Conservation (phyloP, 2,113 vertebrate genomes). For the Scalopus aquaticus region DNA sequence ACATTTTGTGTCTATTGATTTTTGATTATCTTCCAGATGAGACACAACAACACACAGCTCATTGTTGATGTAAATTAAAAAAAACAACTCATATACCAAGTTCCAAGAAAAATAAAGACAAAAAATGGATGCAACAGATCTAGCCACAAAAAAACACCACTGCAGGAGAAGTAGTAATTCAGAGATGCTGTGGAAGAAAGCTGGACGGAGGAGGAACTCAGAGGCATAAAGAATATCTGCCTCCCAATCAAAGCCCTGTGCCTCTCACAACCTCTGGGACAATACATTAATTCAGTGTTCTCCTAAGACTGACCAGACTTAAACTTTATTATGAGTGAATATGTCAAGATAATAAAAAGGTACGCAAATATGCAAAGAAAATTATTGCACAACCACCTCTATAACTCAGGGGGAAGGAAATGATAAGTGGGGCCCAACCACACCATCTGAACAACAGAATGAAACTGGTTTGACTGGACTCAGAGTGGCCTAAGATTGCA, state of each 20-base stretch:
- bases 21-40: conserved; percentile 86
- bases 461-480: conserved; percentile 40
- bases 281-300: conserved; percentile 24
- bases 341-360: conserved; percentile 36
- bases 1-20: conserved; percentile 83
- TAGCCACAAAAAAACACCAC: conserved; percentile 66
- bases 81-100: conserved; percentile 70
- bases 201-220: conserved; percentile 71
- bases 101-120: conserved; percentile 52
- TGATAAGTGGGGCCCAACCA: background rate
- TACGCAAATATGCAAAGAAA: conserved; percentile 28
- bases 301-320: background rate
- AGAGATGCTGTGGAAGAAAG: conserved; percentile 54
- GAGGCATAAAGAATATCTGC: conserved; percentile 61
- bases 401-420: background rate
- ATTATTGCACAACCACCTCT: background rate
- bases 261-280: background rate
- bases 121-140: conserved; percentile 63
- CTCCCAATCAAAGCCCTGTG: background rate
- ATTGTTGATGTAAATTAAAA: conserved; percentile 76
- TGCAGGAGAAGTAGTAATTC: conserved; percentile 69
- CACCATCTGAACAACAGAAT: background rate
- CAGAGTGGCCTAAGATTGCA: background rate
- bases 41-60: conserved; percentile 76
- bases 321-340: background rate